phyloP scores from a whole-genome alignment of 2,113 vertebrate genomes.

The Oxygymnocypris stewartii region DNA sequence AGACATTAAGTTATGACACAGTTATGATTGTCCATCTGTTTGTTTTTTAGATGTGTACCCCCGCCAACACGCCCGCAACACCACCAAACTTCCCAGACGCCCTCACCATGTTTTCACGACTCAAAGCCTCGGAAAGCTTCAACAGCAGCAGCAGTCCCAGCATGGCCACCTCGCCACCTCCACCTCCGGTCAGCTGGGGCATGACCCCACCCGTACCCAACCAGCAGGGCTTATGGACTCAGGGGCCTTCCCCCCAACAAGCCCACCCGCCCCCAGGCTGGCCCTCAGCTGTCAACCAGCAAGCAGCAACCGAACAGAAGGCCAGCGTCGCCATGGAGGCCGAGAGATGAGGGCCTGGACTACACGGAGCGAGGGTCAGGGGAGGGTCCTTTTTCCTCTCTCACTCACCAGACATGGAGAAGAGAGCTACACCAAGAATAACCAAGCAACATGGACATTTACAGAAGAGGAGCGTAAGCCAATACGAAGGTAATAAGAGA shows the following conservation, averaged over 20 bases:
- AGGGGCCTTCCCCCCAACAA: constrained; percentile 78
- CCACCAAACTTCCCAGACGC: constrained; percentile 96
- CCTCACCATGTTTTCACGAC: constrained; percentile 95
- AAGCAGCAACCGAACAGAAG: constrained; percentile 85
- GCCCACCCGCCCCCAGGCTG: constrained; percentile 76
- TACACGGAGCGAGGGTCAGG: constrained; percentile 38
- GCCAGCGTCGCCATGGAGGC: constrained; percentile 93
- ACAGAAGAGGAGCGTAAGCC: constrained; percentile 68
- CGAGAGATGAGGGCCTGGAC: constrained; percentile 88
- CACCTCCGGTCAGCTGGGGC: constrained; percentile 79
- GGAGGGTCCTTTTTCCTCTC: constrained; percentile 53
- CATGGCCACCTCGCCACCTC: constrained; percentile 86
- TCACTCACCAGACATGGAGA: constrained; percentile 57
- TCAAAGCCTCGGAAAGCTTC: constrained; percentile 92
- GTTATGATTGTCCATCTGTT: constrained; percentile 35
- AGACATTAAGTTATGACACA: neutral
- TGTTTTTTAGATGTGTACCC: constrained; percentile 91
- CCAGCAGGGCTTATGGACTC: constrained; percentile 87
- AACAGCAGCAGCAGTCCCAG: constrained; percentile 81
- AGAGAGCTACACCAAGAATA: constrained; percentile 70
- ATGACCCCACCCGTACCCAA: constrained; percentile 74
- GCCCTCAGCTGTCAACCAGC: constrained; percentile 82
- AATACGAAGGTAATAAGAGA: constrained; percentile 71
- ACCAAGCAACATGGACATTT: constrained; percentile 71
- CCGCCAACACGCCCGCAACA: constrained; percentile 95